Evolutionary conservation across 2,113 vertebrate genomes (phyloP), one percentile per base, ranked within the genome.

Genomic region (Chrysemys picta): DNA sequence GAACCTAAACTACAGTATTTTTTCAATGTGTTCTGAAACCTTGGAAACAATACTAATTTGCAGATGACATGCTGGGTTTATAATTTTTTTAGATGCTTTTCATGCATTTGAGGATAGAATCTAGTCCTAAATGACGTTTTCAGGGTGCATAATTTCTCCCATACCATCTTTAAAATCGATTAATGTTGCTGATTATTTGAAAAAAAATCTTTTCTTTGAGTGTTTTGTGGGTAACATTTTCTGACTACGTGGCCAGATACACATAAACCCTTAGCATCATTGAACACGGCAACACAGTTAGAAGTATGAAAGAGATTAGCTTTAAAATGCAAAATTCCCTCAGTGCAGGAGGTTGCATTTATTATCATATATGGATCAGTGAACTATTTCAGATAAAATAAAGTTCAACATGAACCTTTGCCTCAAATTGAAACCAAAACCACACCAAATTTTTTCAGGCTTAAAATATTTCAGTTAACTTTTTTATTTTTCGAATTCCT

Each of bases 1-100:
- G 47, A 84, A 53, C 84, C 78, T 86, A 94, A 94, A 92, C 2
- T n/a, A 22, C 47, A 42, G 25, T 17, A 56, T 82, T 90, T 3
- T 89, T 95, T 79, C 69, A 25, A 31, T 78, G 17, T 82, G 5
- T 82, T 86, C 22, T 88, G 94, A 10, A 27, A 47, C 65, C 69
- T 57, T 54, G 50, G n/a, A 25, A 89, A n/a, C 22, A 69, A 42
- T 52, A 9, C 35, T 80, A 13, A 2, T 76, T 78, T 90, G 38
- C 0, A 0, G 88, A 57, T 3, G 2, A 1, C 0, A 0, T 86
- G 50, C 22, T 82, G 47, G 45, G 62, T 50, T 86, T 85, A 45
- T 54, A 59, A 76, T 78, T 78, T 80, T 0, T 65, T 0, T 76
- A 45, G 0, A 3, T 88, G 29, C 2, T 92, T 1, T 52, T 12